A percentile compares a stretch with the other conserved stretches of the same genome.
Evolutionary conservation across 2,113 vertebrate species (phyloP).

Genomic region (Neogobius melanostomus): DNA sequence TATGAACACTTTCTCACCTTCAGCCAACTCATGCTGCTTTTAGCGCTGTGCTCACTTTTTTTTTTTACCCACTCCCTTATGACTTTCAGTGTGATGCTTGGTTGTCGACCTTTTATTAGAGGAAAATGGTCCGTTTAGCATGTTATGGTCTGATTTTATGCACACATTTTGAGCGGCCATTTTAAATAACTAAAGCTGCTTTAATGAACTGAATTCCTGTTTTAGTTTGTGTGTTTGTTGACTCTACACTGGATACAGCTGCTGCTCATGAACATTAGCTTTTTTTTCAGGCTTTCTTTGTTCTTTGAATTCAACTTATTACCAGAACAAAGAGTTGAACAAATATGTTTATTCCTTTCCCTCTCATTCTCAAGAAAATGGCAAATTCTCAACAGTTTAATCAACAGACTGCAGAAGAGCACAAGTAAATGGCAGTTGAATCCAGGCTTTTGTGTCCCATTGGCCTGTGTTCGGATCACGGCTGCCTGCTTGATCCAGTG

Average conservation of each 20-base stretch:
- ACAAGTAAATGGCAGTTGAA: background rate
- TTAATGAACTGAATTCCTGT: background rate
- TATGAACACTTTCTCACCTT: constrained; percentile 33
- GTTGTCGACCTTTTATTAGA: background rate
- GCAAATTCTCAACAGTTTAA: background rate
- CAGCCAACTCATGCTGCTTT: constrained; percentile 21
- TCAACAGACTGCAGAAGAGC: background rate
- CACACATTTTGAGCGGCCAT: too few species aligned
- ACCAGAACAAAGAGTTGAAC: background rate
- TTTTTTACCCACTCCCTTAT: constrained; percentile 2
- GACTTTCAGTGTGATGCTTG: constrained; percentile 5
- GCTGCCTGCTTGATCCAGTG: background rate
- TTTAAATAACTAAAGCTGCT: too few species aligned
- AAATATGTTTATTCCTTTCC: background rate
- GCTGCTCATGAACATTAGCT: background rate
- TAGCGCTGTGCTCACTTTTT: constrained; percentile 13
- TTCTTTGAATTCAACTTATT: background rate
- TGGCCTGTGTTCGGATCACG: background rate
- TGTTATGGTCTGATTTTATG: too few species aligned
- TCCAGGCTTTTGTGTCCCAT: background rate
- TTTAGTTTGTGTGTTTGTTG: background rate
- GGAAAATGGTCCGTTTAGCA: background rate
- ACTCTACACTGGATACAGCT: constrained; percentile 3
- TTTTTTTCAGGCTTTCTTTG: background rate
- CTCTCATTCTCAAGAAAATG: background rate